Conservation (phyloP, 2,888 invertebrate genomes). For the Pardosa pseudoannulata region DNA sequence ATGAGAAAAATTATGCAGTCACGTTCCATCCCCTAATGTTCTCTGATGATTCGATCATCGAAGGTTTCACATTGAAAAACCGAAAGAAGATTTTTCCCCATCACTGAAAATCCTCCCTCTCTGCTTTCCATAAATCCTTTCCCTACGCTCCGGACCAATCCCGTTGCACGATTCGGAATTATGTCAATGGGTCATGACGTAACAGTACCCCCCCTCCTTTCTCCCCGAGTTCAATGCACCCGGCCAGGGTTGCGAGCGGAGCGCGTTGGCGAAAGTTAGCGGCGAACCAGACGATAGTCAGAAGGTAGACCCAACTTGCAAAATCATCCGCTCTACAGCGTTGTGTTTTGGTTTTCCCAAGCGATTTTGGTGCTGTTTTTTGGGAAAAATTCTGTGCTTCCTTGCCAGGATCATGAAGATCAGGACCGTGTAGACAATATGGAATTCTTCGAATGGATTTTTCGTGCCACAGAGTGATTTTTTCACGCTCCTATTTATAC, state of each 20-base stretch:
- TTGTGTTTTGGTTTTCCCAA: constrained; percentile 34
- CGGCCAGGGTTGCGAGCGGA: constrained; percentile 55
- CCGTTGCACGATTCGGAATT: constrained; percentile 39
- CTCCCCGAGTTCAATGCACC: constrained; percentile 53
- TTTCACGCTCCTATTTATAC: no score
- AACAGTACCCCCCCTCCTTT: constrained; percentile 20
- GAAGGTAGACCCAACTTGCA: background rate
- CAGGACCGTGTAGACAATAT: background rate
- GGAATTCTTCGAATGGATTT: background rate
- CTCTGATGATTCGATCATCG: no score
- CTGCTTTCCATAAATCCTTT: background rate
- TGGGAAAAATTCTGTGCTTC: background rate
- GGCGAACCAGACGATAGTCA: constrained; percentile 11
- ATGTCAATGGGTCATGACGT: constrained; percentile 72
- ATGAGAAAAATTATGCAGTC: no score
- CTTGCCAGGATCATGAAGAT: background rate
- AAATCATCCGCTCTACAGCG: background rate
- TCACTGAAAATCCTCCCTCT: constrained; percentile 28
- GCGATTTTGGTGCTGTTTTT: constrained; percentile 17
- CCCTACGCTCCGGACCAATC: constrained; percentile 13
- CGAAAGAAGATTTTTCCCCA: background rate
- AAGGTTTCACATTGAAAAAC: background rate
- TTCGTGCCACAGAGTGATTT: background rate
- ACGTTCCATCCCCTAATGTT: no score
- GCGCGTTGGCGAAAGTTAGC: constrained; percentile 24